Base-by-base conservation (phyloP, 2,113 vertebrate genomes). In the Prietella phreatophila region DNA sequence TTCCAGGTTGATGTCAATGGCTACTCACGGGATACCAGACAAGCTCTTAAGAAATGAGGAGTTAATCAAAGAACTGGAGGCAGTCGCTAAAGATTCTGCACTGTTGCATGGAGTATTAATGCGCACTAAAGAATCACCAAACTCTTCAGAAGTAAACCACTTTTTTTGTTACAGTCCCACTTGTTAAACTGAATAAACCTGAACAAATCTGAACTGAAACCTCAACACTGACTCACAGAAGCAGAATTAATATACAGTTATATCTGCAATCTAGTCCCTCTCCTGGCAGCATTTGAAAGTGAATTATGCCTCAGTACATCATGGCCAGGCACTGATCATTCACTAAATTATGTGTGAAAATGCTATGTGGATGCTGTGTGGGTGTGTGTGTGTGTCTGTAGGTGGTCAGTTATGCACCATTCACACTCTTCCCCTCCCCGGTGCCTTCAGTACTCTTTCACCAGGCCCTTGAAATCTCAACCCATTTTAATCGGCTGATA, bases 361-460 rank as follows among this genome's bases (percentile, higher is more conserved):
- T 83, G 1, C 36, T 42, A 2, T 73, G 69, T 39, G 36, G 7
- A 20, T 22, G 19, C 19, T 25, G 22, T 89, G 47, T 36, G n/a
- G n/a, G 36, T 86, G 69, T 65, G 30, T 89, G 47, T 86, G 69
- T 65, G 22, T 86, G 36, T 93, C 71, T 69, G 47, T 67, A 99
- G 98, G 91, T 96, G 91, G 97, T 97, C 92, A 96, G 93, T 85
- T 99, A 95, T 0, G 97, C 97, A 0, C 97, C 98, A 0, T 97
- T 99, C 92, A 96, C 97, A 0, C 95, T 99, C 85, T 96, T 99
- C 75, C 98, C 98, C 0, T 96, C 98, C 0, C 92, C 93, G 0
- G 95, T 99, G n/a, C 96, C 98, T 0, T 89, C 65, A 55, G 88
- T 80, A 20, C 90, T 96, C 25, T 96, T 98, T 91, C 92, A 95